A percentile compares a stretch with the other conserved stretches of the same genome.
Conservation (phyloP, 2,797 vertebrate genomes). For the Typhlichthys eigenmanni region DNA sequence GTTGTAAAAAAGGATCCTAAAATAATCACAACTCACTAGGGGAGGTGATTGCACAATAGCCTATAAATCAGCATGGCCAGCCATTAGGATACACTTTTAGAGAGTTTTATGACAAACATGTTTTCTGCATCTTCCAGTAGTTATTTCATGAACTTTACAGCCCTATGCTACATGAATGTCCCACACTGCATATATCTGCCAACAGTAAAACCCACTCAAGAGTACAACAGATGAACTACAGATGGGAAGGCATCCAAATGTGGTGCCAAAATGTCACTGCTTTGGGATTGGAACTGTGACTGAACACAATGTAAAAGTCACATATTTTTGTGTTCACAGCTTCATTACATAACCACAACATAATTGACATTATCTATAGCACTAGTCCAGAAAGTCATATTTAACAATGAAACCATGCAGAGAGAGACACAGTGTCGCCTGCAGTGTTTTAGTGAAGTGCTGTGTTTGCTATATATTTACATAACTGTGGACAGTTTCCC, state of each 20-base stretch:
- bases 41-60: constrained; percentile 29
- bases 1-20: constrained; percentile 17
- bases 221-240: constrained; percentile 9
- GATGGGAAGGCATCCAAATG: constrained; percentile 21
- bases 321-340: too few species aligned
- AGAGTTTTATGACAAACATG: constrained; percentile 31
- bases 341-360: neutral
- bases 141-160: constrained; percentile 3
- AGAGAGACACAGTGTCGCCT: constrained; percentile 3
- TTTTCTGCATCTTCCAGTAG: constrained; percentile 33
- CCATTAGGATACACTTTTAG: constrained; percentile 12
- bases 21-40: constrained; percentile 11
- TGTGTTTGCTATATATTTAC: neutral
- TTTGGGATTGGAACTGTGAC: too few species aligned
- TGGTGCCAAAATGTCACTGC: constrained; percentile 24
- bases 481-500: constrained; percentile 2
- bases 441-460: constrained; percentile 15
- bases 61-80: constrained; percentile 34
- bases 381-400: constrained; percentile 10
- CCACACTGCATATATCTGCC: constrained; percentile 28
- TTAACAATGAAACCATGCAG: neutral
- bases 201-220: neutral
- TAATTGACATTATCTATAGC: constrained; percentile 32
- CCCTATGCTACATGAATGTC: constrained; percentile 10
- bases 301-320: constrained; percentile 14